phyloP scores from a whole-genome alignment of 1,140 invertebrate genomes.

The Phortica variegata region DNA sequence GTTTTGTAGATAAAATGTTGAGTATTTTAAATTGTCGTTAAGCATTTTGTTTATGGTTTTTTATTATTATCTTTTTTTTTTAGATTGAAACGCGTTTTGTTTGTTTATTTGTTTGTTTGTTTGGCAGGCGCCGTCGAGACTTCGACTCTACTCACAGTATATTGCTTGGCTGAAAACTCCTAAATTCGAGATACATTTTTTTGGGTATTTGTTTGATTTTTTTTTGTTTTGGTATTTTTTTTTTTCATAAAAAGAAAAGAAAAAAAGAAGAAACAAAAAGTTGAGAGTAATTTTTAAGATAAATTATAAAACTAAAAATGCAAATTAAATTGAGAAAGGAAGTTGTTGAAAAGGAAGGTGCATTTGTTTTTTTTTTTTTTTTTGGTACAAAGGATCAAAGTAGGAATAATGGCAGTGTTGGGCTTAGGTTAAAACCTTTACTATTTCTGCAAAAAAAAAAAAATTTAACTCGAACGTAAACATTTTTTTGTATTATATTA shows the following conservation, averaged over 20 bases:
- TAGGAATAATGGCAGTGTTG: too few relatives aligned
- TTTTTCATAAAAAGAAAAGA: conserved; percentile 38
- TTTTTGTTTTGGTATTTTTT: conserved; percentile 10
- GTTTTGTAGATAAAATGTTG: too few relatives aligned
- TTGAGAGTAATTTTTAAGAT: conserved; percentile 25
- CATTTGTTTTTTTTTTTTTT: conserved; percentile 13
- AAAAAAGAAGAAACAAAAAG: conserved; percentile 41
- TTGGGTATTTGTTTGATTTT: conserved; percentile 18
- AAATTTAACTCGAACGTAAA: too few relatives aligned
- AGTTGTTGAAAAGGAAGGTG: conserved; percentile 1
- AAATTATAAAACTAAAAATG: conserved; percentile 6
- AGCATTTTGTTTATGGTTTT: conserved; percentile 34
- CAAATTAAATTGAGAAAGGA: conserved; percentile 3
- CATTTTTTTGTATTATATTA: too few relatives aligned
- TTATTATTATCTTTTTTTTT: conserved; percentile 8
- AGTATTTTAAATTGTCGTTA: too few relatives aligned
- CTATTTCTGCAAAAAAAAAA: too few relatives aligned
- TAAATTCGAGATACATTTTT: conserved; percentile 29
- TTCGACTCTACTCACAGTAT: conserved; percentile 55
- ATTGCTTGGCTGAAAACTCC: conserved; percentile 56
- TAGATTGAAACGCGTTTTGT: conserved; percentile 21
- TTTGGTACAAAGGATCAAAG: too few relatives aligned
- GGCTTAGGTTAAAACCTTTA: too few relatives aligned
- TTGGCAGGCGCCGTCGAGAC: conserved; percentile 17
- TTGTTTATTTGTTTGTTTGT: conserved; percentile 12